Percentiles rank a stretch among this genome's conserved stretches.
Evolutionary conservation across 2,113 vertebrate species (phyloP).

Genomic region (Zosterops japonicus): DNA sequence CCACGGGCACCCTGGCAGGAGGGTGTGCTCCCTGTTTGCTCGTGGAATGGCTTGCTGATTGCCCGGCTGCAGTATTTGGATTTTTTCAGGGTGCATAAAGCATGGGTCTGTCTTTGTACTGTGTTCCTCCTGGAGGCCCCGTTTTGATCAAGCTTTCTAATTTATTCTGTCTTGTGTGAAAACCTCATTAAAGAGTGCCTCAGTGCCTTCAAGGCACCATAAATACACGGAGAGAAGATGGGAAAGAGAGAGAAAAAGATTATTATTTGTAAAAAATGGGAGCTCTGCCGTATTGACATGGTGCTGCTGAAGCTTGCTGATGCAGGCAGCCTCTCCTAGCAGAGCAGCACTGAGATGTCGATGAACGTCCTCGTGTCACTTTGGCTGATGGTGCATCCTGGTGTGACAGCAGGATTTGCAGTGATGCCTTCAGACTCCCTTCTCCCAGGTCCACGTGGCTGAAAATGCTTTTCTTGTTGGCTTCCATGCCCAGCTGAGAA

Average conservation of each 20-base stretch:
- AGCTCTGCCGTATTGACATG: neutral
- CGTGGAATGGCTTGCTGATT: neutral
- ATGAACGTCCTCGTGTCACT: neutral
- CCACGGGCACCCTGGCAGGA: neutral
- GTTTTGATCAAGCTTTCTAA: constrained; percentile 1
- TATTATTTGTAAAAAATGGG: neutral
- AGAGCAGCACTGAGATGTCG: neutral
- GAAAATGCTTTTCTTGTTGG: neutral
- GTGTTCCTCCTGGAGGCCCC: neutral
- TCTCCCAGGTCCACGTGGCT: fast-evolving
- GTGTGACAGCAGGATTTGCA: neutral
- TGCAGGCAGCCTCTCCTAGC: neutral
- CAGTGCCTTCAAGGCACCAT: neutral
- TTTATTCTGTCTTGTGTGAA: neutral
- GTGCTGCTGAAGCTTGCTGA: neutral
- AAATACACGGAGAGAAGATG: neutral
- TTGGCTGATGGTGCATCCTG: neutral
- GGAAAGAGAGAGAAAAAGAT: neutral
- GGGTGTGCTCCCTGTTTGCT: neutral
- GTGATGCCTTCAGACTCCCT: neutral
- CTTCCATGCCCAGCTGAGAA: neutral
- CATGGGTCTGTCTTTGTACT: neutral
- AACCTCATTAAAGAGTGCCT: constrained; percentile 11
- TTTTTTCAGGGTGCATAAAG: neutral
- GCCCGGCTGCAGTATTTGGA: neutral